Evolutionary conservation across 2,888 invertebrate species (phyloP).

Genomic region (Aphidoletes aphidimyza): DNA sequence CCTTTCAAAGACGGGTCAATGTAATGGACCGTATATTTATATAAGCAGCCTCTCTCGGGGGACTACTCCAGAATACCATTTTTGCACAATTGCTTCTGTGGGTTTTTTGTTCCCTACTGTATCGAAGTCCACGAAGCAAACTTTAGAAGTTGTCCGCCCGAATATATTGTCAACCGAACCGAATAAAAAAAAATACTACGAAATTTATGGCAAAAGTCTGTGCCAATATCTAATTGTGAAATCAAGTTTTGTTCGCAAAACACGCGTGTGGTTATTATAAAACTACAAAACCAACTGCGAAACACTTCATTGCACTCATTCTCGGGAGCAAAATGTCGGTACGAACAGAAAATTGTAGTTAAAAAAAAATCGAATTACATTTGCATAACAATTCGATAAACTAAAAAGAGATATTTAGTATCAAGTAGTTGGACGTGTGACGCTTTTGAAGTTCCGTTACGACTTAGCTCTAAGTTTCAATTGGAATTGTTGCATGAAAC

Average conservation of each 20-base stretch:
- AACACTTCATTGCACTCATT: neutral
- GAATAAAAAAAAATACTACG: neutral
- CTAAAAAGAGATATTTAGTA: neutral
- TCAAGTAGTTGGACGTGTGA: neutral
- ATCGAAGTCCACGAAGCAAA: neutral
- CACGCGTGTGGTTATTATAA: neutral
- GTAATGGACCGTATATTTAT: neutral
- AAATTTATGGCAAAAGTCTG: neutral
- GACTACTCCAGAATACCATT: slow-evolving; percentile 9
- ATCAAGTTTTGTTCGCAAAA: slow-evolving; percentile 23
- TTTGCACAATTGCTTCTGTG: neutral
- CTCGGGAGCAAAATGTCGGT: no score
- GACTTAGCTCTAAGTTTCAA: neutral
- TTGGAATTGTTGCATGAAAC: no score
- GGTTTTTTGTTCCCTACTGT: no score
- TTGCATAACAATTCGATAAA: slow-evolving; percentile 22
- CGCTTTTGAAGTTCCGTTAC: slow-evolving; percentile 13
- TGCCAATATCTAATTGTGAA: neutral
- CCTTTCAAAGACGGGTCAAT: slow-evolving; percentile 41
- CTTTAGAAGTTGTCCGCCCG: neutral
- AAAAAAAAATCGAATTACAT: neutral
- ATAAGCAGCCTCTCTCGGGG: neutral
- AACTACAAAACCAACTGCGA: neutral
- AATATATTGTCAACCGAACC: slow-evolving; percentile 10
- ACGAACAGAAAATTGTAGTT: neutral